Evolutionary conservation across 1,140 invertebrate species (phyloP).

Genomic region (Drosophila sp.): DNA sequence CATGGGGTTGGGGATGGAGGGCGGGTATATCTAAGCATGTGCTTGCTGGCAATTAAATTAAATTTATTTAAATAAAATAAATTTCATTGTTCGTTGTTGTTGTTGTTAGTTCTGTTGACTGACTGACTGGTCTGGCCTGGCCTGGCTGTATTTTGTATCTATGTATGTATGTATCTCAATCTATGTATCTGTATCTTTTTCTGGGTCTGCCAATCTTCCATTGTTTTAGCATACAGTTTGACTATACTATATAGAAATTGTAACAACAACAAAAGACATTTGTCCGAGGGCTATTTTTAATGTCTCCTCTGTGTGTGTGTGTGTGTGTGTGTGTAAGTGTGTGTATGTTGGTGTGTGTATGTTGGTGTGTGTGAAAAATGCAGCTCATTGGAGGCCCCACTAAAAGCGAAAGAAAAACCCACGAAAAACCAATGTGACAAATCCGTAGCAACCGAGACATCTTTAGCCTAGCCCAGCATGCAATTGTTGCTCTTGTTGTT

Average conservation of each 20-base stretch:
- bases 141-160: constrained; percentile 42
- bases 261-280: constrained; percentile 57
- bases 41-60: constrained; percentile 77
- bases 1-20: neutral
- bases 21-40: neutral
- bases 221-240: constrained; percentile 59
- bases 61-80: constrained; percentile 82
- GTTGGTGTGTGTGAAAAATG: constrained; percentile 62
- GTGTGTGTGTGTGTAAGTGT: constrained; percentile 50
- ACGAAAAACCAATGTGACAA: constrained; percentile 65
- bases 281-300: constrained; percentile 83
- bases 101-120: constrained; percentile 24
- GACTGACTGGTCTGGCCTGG: constrained; percentile 52
- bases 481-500: constrained; percentile 51
- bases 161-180: constrained; percentile 49
- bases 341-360: constrained; percentile 56
- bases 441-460: constrained; percentile 57
- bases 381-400: constrained; percentile 74
- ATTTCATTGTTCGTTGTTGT: constrained; percentile 51
- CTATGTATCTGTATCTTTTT: constrained; percentile 31
- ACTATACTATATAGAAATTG: constrained; percentile 30
- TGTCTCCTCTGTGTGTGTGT: constrained; percentile 52
- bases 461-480: constrained; percentile 70
- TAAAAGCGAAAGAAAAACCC: constrained; percentile 23
- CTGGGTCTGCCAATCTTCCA: constrained; percentile 78